Evolutionary conservation across 1,140 invertebrate genomes (phyloP), one percentile per base, ranked within the genome.

Genomic region (Stenopsyche tienmushanensis): DNA sequence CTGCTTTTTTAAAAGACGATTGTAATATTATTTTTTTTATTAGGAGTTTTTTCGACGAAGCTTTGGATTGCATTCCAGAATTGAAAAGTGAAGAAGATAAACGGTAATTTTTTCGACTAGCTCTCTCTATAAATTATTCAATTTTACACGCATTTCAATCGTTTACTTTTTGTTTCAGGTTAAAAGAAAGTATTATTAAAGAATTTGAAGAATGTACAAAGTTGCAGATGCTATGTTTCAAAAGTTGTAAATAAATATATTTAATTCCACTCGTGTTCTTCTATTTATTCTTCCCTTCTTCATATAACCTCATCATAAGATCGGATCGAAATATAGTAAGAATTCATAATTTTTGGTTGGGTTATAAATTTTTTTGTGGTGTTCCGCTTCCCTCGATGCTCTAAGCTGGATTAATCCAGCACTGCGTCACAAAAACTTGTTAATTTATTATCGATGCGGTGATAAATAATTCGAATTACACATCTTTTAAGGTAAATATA

Each of bases 41-140:
- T 52, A 86, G 83, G 65, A 77, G 71, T 65, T 84, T 84, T 69
- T 86, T 86, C 72, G 78, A 82, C 49, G 85, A 87, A 73, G 84
- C 86, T 47, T 70, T 87, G 3, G 84, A 85, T 44, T 80, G 81
- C 1, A 82, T 87, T 71, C 85, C 85, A 15, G 72, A 74, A 20
- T 73, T 85, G 15, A 74, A 76, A 57, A 77, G 63, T 21, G 72
- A 76, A 62, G 73, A 77, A 52, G 83, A 86, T 67, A 66, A 72
- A 67, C 75, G 73, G 77, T 78, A 71, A 75, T 72, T 74, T 57
- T 42, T 20, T 55, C n/a, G 26, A 29, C 26, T 54, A 23, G n/a
- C n/a, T 23, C 20, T 50, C 58, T 62, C 21, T 24, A 49, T 25
- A 20, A 3, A 23, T 9, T 64, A 29, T 47, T 25, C 9, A 25